Evolutionary conservation across 2,113 vertebrate genomes (phyloP), one percentile per base, ranked within the genome.

Genomic region (Ptychochromis oligacanthus): DNA sequence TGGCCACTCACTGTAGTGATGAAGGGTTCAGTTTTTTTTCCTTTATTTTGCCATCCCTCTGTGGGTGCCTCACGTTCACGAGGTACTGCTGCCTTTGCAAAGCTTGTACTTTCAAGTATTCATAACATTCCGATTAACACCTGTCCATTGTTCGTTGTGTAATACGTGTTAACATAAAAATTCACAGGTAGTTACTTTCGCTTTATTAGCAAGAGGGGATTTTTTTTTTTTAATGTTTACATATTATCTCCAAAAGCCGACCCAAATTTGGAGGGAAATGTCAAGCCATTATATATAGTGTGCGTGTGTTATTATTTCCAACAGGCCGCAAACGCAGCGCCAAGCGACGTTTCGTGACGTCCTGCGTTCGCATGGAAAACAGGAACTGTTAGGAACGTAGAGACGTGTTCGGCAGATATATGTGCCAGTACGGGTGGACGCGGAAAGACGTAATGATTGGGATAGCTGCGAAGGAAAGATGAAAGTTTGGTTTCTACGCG

Each of bases 401-500:
- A 28, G 7, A 15, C 2, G 8, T 31, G 17, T 43, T 17, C 2
- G 22, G 7, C 1, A 36, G 80, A 5, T 26, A 10, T 15, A 10
- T 62, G 54, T 22, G 55, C 28, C 15, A 67, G 3, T 20, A 22
- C 57, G 55, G 77, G 61, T 24, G 40, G 14, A 46, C 2, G 24
- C 76, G 75, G 49, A 31, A 77, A 72, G 65, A 88, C 91, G 93
- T 92, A 55, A 90, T 82, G 88, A 4, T 75, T 60, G 61, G 24
- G 12, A 72, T 43, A 28, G 34, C 40, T 17, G 24, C 0, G 5
- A 4, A 26, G 80, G 58, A 82, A 93, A 81, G 43, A 94, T 95
- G 94, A 83, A 79, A 2, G 26, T 55, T 26, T 17, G 57, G 83
- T 80, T 87, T 64, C 10, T 91, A 1, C 52, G 64, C 12, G 54